Base-by-base conservation (phyloP, 1,140 invertebrate genomes). In the Leptopilina boulardi region DNA sequence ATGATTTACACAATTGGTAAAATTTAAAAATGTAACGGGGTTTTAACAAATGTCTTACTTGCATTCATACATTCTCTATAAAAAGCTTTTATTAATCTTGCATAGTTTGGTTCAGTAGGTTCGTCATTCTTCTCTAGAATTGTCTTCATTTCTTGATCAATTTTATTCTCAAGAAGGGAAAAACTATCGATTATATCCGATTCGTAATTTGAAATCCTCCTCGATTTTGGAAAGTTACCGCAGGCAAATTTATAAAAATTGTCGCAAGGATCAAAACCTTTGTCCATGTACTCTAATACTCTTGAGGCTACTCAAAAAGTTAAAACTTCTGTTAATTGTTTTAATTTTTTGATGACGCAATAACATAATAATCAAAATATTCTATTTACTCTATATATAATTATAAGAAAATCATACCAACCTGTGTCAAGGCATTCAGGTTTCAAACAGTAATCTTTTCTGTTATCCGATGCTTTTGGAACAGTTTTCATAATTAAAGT, bases 61-160 rank as follows among this genome's bases (percentile, higher is more conserved):
- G 95, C 95, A 83, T 97, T 96, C 95, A 97, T 97, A 87, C 96
- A 97, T 15, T 95, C 93, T 82, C 93, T 93, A 89, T 96, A 97
- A 15, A 97, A 90, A 34, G 94, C 93, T 86, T 97, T 97, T 10
- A 95, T 94, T 41, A 96, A 91, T 42, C 90, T 92, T 86, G 96
- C 96, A 0, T 95, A 95, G 80, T 93, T 94, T 0, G 94, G 93
- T 78, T 97, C 96, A 1, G 93, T 87, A 1, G 91, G 84, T 13
- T 90, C 83, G 3, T 93, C 92, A 0, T 95, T 93, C 77, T 94
- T 93, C 74, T 96, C 95, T 1, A 97, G 93, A 56, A 96, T 93
- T 9, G 92, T 89, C 66, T 96, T 92, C 2, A 97, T 91, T 87
- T 97, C 96, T 84, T 96, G 94, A 80, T 96, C 94, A 2, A 97